phyloP scores from a whole-genome alignment of 2,888 invertebrate genomes.

The Meteorus cinctellus region DNA sequence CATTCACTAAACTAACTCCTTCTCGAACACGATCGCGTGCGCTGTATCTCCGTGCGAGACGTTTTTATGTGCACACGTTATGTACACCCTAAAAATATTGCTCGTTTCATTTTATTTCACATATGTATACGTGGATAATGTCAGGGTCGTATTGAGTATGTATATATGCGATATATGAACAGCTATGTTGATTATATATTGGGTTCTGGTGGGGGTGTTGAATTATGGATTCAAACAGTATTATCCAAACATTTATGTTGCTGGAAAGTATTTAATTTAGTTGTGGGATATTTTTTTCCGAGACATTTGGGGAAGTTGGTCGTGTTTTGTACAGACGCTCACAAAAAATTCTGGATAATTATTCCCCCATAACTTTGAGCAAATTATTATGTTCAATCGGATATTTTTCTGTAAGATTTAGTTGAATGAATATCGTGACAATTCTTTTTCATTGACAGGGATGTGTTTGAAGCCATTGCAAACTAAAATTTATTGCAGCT shows the following conservation, averaged over 20 bases:
- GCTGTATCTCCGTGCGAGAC: conserved; percentile 29
- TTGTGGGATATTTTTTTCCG: neutral
- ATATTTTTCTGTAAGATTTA: too few species aligned
- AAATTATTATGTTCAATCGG: too few species aligned
- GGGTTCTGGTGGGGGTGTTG: neutral
- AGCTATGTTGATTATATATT: conserved; percentile 17
- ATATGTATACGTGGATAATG: conserved; percentile 3
- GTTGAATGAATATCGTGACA: too few species aligned
- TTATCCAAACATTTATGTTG: neutral
- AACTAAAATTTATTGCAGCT: too few species aligned
- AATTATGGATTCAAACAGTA: neutral
- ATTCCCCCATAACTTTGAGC: too few species aligned
- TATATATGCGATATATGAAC: neutral
- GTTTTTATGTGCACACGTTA: conserved; percentile 27
- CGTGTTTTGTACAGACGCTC: too few species aligned
- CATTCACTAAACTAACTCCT: conserved; percentile 32
- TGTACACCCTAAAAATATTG: conserved; percentile 32
- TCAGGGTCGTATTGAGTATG: neutral
- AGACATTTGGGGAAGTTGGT: too few species aligned
- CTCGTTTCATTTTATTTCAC: conserved; percentile 26
- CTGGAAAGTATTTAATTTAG: neutral
- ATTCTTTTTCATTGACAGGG: too few species aligned
- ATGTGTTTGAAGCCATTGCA: too few species aligned
- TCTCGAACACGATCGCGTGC: conserved; percentile 30
- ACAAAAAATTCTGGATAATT: too few species aligned